Evolutionary conservation across 2,888 invertebrate genomes (phyloP).

Genomic region (Netelia fuscicornis): DNA sequence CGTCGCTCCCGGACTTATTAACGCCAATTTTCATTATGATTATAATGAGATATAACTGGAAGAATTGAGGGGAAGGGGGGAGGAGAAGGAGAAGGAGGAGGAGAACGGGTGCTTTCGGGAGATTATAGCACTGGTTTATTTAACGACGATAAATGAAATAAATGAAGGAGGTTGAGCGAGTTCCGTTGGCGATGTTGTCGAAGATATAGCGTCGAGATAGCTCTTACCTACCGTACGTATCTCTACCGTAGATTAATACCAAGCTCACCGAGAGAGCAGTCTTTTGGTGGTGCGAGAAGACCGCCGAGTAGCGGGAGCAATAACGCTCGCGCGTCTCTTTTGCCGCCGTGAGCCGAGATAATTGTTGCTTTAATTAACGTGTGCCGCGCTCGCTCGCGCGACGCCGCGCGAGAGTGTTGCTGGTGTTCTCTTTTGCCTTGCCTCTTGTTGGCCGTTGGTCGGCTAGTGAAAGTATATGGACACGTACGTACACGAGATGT

Average conservation of each 20-base stretch:
- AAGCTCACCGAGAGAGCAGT: constrained; percentile 31
- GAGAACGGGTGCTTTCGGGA: not conserved
- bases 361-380: constrained; percentile 69
- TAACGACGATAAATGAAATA: constrained; percentile 65
- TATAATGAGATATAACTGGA: constrained; percentile 31
- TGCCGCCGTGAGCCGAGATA: constrained; percentile 63
- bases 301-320: constrained; percentile 31
- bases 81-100: not conserved
- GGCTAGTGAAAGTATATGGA: constrained; percentile 61
- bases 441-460: constrained; percentile 28
- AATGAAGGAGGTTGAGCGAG: constrained; percentile 23
- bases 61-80: too few relatives aligned
- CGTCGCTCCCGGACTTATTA: constrained; percentile 64
- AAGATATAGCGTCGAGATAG: constrained; percentile 60
- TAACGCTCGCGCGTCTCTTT: constrained; percentile 59
- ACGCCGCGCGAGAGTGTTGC: constrained; percentile 22
- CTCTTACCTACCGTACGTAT: not conserved
- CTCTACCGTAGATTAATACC: constrained; percentile 36
- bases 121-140: constrained; percentile 65
- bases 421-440: constrained; percentile 16
- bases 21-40: constrained; percentile 68
- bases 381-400: constrained; percentile 35
- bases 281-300: constrained; percentile 44
- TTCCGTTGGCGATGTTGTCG: constrained; percentile 42
- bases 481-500: not conserved